Conservation (phyloP, 2,113 vertebrate species). For the Varanus komodoensis region DNA sequence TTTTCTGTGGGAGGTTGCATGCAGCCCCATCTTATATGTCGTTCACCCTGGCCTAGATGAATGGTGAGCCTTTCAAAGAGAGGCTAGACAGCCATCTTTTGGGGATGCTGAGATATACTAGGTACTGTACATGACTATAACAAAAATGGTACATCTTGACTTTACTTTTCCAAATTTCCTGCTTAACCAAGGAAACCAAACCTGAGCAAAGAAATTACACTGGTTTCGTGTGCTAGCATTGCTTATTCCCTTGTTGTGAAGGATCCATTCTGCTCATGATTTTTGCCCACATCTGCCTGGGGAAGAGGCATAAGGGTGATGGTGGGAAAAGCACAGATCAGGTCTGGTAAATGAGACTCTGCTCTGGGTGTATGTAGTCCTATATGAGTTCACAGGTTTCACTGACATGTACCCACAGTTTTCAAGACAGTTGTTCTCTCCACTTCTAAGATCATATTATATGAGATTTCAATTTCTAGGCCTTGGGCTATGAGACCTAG, state of each 20-base stretch:
- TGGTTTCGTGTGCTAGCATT: neutral
- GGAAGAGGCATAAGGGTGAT: neutral
- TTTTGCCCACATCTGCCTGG: neutral
- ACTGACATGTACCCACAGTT: neutral
- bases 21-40: too few relatives aligned
- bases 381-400: neutral
- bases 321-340: neutral
- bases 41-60: neutral
- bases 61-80: neutral
- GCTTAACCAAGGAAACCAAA: neutral
- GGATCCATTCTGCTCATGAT: neutral
- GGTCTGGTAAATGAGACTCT: neutral
- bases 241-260: neutral
- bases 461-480: neutral
- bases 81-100: neutral
- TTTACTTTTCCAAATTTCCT: neutral
- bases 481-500: too few relatives aligned
- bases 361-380: too few relatives aligned
- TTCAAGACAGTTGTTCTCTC: neutral
- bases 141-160: neutral
- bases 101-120: neutral
- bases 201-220: neutral
- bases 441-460: neutral
- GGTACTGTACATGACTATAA: neutral
- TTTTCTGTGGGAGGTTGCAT: too few relatives aligned